These are phyloP conservation scores for Dreissena polymorpha DNA, from an alignment of 1,140 invertebrate species.

Conservation along the genomic window DNA sequence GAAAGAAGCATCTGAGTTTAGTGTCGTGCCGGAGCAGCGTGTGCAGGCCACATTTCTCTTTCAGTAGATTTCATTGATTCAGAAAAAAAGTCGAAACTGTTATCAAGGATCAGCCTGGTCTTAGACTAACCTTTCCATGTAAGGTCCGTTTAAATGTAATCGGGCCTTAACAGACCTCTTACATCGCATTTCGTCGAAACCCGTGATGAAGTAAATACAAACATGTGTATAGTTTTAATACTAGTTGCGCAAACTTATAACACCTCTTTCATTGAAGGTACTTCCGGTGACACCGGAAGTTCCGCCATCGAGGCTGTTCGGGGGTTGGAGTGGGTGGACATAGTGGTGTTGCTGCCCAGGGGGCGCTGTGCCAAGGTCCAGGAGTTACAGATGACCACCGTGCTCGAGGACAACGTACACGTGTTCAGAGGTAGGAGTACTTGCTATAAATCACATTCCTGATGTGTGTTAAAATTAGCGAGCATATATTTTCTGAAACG, in stretches of 20 bases:
- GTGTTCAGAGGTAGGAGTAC: conserved; percentile 73
- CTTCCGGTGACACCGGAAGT: conserved; percentile 82
- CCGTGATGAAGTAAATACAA: too few relatives aligned
- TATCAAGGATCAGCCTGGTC: too few relatives aligned
- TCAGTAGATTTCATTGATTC: background rate
- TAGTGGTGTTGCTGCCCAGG: conserved; percentile 80
- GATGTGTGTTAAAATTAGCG: background rate
- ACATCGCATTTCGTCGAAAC: too few relatives aligned
- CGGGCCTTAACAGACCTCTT: too few relatives aligned
- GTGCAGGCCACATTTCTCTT: background rate
- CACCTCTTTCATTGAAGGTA: conserved; percentile 68
- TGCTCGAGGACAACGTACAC: conserved; percentile 79
- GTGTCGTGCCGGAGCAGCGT: background rate
- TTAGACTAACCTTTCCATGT: too few relatives aligned
- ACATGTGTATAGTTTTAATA: too few relatives aligned
- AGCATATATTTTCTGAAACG: too few relatives aligned
- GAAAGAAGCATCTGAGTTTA: background rate
- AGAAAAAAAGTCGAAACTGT: background rate
- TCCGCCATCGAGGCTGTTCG: conserved; percentile 80
- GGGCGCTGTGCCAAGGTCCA: conserved; percentile 79
- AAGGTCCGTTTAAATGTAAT: too few relatives aligned
- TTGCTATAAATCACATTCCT: background rate
- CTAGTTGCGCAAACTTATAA: too few relatives aligned
- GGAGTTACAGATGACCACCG: conserved; percentile 81
- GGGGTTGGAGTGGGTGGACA: conserved; percentile 78